Evolutionary conservation across 2,888 invertebrate genomes (phyloP), one percentile per base, ranked within the genome.

Genomic region (Drosophila paracracens): DNA sequence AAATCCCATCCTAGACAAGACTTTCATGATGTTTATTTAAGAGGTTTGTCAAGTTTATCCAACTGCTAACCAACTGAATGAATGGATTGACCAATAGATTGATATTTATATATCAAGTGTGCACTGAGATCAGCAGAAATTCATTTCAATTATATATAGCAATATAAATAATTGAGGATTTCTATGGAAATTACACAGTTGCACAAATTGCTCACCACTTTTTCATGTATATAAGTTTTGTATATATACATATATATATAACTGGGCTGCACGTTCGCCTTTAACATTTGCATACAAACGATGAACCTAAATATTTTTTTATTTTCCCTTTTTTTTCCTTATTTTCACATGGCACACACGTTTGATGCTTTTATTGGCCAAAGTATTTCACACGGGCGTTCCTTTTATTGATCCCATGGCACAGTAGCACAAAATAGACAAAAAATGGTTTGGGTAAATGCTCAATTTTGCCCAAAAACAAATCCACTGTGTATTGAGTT

Each of bases 351-450:
- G n/a, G 29, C 61, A 72, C 72, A 63, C 76, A 80, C 83, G 72
- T 66, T 83, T 76, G 81, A 74, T 74, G 64, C 62, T 54, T 78
- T 82, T 87, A 79, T 76, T 68, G 65, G 65, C 59, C 33, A 38
- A 68, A 71, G 76, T 50, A 80, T 80, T 79, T 80, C 71, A 80
- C 76, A 80, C 71, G 80, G 63, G 40, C 36, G 61, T 38, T 50
- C n/a, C 54, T 65, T 75, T 88, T 85, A 88, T 76, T 51, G 70
- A 70, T 88, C 85, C 88, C 85, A 27, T n/a, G 80, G 73, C 74
- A 73, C 80, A 68, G 65, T 72, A 53, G 60, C 63, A 69, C 63
- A 56, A 46, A 59, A 54, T 63, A 67, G 72, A 63, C 60, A 64
- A 62, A 59, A 61, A 68, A 60, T 64, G 48, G 36, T 36, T 36